These are phyloP conservation scores for Emys orbicularis DNA, from an alignment of 2,797 vertebrate genomes.

Conservation along the genomic window DNA sequence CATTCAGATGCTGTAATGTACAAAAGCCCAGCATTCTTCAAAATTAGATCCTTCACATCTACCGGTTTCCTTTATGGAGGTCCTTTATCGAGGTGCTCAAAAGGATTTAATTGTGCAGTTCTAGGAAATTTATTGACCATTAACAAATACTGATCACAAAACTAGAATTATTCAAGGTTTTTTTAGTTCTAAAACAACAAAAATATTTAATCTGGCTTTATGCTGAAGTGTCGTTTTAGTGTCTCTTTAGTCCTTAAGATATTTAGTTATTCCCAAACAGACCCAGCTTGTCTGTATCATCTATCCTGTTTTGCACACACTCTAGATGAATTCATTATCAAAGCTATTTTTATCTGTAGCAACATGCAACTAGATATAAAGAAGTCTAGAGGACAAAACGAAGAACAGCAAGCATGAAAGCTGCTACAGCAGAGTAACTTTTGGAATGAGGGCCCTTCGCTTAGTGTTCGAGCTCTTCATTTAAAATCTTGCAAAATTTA, in stretches of 20 bases:
- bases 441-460: neutral
- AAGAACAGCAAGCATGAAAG: neutral
- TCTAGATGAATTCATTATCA: constrained; percentile 30
- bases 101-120: neutral
- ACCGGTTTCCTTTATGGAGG: neutral
- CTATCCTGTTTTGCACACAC: neutral
- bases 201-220: constrained; percentile 61
- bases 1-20: neutral
- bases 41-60: neutral
- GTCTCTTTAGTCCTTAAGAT: constrained; percentile 14
- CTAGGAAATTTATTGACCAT: constrained; percentile 10
- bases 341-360: constrained; percentile 40
- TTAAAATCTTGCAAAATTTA: neutral
- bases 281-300: constrained; percentile 36
- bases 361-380: neutral
- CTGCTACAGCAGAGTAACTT: neutral
- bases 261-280: constrained; percentile 31
- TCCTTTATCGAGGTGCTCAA: neutral
- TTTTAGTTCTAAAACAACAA: constrained; percentile 35
- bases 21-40: constrained; percentile 5
- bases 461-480: rapidly evolving
- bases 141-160: constrained; percentile 48
- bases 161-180: constrained; percentile 36
- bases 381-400: neutral
- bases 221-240: constrained; percentile 28